Conservation (phyloP, 2,888 invertebrate genomes). For the Netelia fuscicornis region DNA sequence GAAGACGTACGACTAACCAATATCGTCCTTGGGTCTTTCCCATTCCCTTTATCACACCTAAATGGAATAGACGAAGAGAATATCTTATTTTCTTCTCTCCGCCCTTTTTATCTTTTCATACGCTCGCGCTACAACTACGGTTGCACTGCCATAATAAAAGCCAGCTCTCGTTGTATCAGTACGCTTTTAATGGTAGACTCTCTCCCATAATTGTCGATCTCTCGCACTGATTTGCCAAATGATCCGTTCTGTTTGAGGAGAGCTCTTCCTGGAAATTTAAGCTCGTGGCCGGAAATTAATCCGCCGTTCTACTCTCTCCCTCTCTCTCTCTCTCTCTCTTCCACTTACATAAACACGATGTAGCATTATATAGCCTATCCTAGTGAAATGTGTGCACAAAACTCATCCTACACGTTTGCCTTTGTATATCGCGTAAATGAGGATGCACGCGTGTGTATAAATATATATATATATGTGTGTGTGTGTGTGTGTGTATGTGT, state of each 20-base stretch:
- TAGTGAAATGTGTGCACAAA: slow-evolving; percentile 22
- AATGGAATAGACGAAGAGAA: too few species aligned
- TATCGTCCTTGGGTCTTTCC: too few species aligned
- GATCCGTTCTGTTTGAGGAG: slow-evolving; percentile 71
- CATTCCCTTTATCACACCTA: too few species aligned
- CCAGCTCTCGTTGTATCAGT: background rate
- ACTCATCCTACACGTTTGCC: background rate
- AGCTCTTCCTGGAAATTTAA: slow-evolving; percentile 63
- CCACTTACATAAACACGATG: background rate
- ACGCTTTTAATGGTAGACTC: background rate
- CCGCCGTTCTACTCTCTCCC: slow-evolving; percentile 20
- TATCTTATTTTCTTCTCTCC: too few species aligned
- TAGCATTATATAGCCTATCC: slow-evolving; percentile 32
- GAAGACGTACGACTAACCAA: too few species aligned
- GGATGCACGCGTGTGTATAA: background rate
- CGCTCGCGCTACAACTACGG: background rate
- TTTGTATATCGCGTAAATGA: slow-evolving; percentile 3
- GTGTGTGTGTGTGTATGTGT: background rate
- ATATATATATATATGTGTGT: background rate
- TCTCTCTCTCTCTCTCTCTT: slow-evolving; percentile 1
- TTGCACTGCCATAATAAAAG: background rate
- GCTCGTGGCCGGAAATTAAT: slow-evolving; percentile 50
- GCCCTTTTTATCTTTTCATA: background rate
- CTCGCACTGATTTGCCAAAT: slow-evolving; percentile 66
- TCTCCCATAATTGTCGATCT: slow-evolving; percentile 48